Evolutionary conservation across 2,888 invertebrate species (phyloP).

Genomic region (Iselma pallidipennis): DNA sequence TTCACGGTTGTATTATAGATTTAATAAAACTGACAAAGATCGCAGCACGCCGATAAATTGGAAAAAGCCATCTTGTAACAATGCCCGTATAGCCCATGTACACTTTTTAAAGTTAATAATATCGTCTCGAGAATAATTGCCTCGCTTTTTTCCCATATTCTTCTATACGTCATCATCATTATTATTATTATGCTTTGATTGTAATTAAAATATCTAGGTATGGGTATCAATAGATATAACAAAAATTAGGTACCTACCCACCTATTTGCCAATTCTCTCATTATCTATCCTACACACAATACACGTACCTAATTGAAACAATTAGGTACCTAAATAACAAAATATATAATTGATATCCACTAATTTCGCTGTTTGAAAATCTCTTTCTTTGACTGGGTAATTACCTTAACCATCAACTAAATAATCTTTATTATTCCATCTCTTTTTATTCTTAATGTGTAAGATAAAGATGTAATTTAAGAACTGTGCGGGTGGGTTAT

Average conservation of each 20-base stretch:
- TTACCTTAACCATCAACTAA: constrained; percentile 30
- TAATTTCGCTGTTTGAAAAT: constrained; percentile 35
- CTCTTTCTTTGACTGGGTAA: constrained; percentile 34
- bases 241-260: too few species aligned
- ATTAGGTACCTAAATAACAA: constrained; percentile 46
- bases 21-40: constrained; percentile 49
- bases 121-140: constrained; percentile 43
- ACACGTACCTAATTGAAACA: constrained; percentile 29
- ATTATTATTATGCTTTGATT: background rate
- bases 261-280: background rate
- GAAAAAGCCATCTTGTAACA: constrained; percentile 32
- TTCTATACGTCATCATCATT: background rate
- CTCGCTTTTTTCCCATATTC: constrained; percentile 32
- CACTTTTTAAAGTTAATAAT: constrained; percentile 42
- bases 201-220: too few species aligned
- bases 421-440: constrained; percentile 18
- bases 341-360: constrained; percentile 47
- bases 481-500: constrained; percentile 18
- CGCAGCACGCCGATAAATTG: constrained; percentile 44
- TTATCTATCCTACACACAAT: background rate
- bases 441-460: constrained; percentile 10
- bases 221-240: too few species aligned
- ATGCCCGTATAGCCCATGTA: constrained; percentile 31
- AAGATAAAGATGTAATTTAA: constrained; percentile 14
- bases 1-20: constrained; percentile 49